Evolutionary conservation across 2,888 invertebrate species (phyloP).

Genomic region (Leucozona laternaria): DNA sequence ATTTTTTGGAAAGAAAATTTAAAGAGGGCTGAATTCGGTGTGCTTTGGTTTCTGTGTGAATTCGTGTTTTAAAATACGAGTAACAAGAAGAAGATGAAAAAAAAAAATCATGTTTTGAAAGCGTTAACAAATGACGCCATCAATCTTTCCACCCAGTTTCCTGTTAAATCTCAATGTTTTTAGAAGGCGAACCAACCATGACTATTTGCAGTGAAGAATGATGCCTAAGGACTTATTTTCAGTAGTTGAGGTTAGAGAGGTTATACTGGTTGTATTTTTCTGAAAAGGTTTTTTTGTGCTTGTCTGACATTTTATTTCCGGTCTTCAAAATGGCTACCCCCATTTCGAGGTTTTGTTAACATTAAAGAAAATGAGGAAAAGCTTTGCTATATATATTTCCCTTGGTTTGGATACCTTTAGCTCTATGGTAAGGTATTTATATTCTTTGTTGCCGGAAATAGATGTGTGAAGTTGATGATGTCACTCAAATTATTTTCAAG

Average conservation of each 20-base stretch:
- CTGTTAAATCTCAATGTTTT: constrained; percentile 45
- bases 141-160: constrained; percentile 49
- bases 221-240: constrained; percentile 33
- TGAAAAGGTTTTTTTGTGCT: neutral
- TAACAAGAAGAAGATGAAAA: neutral
- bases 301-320: constrained; percentile 18
- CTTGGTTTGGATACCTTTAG: neutral
- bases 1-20: constrained; percentile 34
- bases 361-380: neutral
- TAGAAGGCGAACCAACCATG: neutral
- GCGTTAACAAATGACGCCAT: constrained; percentile 65
- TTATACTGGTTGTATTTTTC: constrained; percentile 4
- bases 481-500: neutral
- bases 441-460: neutral
- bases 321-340: constrained; percentile 5
- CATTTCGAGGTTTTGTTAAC: constrained; percentile 11
- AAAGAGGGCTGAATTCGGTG: constrained; percentile 7
- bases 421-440: neutral
- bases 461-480: constrained; percentile 5
- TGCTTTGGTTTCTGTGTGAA: neutral
- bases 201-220: constrained; percentile 37
- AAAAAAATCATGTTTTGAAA: constrained; percentile 22
- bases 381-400: neutral
- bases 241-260: neutral
- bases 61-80: neutral